Conservation (phyloP, 2,797 vertebrate species). For the Microctenopoma lineatum region DNA sequence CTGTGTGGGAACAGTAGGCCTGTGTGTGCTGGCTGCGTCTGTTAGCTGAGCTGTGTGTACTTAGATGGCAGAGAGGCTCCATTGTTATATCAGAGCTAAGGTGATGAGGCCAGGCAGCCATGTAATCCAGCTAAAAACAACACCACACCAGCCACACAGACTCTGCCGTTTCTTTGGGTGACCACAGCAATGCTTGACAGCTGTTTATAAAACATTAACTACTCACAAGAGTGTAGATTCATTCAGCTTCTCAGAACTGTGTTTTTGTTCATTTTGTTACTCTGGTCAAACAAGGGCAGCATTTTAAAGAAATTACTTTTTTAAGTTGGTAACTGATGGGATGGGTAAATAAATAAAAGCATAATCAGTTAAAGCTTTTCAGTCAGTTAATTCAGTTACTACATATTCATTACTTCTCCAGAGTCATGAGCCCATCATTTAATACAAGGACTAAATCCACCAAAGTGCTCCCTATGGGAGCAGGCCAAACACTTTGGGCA, state of each 20-base stretch:
- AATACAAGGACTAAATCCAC: constrained; percentile 26
- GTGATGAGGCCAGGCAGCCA: constrained; percentile 83
- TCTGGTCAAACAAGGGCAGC: not conserved
- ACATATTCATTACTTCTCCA: not conserved
- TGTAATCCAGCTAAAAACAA: constrained; percentile 81
- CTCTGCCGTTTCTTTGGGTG: constrained; percentile 10
- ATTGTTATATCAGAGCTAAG: constrained; percentile 75
- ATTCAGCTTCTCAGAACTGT: not conserved
- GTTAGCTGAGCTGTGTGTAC: constrained; percentile 75
- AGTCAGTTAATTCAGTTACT: not conserved
- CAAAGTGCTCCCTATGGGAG: constrained; percentile 30
- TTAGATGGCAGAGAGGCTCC: constrained; percentile 67
- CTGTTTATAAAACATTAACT: constrained; percentile 23
- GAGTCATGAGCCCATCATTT: constrained; percentile 15
- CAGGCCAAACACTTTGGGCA: constrained; percentile 21
- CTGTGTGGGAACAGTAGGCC: constrained; percentile 71
- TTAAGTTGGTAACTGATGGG: not conserved
- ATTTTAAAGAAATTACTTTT: not conserved
- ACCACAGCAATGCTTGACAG: constrained; percentile 12
- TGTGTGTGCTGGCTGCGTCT: constrained; percentile 53
- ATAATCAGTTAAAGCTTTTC: not conserved
- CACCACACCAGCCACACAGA: constrained; percentile 45
- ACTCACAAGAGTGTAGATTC: not conserved
- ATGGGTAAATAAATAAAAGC: too few species aligned
- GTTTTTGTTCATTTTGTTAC: not conserved